Percentiles rank a stretch among this genome's conserved stretches.
Evolutionary conservation across 2,113 vertebrate species (phyloP).

Genomic region (Panthera leo): DNA sequence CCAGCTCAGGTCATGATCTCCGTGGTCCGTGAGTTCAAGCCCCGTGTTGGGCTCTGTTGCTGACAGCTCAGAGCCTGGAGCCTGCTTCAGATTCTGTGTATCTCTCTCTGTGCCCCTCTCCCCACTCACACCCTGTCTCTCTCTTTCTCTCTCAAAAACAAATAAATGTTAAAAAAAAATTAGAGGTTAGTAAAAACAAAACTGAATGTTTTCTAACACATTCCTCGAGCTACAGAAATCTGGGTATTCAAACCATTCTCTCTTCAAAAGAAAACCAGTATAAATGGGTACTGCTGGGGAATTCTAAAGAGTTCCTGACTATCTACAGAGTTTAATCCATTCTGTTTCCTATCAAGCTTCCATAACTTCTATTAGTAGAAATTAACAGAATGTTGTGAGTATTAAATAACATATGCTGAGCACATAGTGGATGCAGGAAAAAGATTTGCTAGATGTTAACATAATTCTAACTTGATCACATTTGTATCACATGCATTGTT

Average conservation of each 20-base stretch:
- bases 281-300: neutral
- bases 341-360: neutral
- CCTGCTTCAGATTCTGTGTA: too few relatives aligned
- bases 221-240: neutral
- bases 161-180: neutral
- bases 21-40: too few relatives aligned
- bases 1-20: too few relatives aligned
- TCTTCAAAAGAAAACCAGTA: neutral
- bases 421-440: neutral
- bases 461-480: neutral
- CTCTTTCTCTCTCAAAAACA: too few relatives aligned
- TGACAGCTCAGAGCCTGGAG: too few relatives aligned
- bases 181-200: neutral
- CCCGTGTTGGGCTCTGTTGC: too few relatives aligned
- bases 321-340: neutral
- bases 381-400: neutral
- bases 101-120: too few relatives aligned
- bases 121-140: too few relatives aligned
- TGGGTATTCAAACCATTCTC: neutral
- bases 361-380: neutral
- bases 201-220: neutral
- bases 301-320: neutral
- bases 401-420: neutral
- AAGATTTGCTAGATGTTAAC: neutral
- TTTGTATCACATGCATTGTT: neutral